phyloP scores from a whole-genome alignment of 2,113 vertebrate genomes.

The Conger conger region DNA sequence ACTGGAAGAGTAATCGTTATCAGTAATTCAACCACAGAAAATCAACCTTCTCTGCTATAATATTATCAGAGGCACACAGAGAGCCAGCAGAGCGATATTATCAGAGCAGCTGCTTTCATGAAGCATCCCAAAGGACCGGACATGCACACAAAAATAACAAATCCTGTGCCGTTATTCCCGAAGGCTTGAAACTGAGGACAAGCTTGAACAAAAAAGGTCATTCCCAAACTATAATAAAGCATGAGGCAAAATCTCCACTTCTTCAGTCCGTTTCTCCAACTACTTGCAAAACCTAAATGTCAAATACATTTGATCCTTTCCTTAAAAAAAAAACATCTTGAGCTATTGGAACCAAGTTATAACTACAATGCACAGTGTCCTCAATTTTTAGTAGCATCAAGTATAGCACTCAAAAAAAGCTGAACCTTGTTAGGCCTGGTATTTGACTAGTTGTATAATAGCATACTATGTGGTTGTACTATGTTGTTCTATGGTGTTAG shows the following conservation, averaged over 20 bases:
- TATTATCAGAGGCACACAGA: slow-evolving; percentile 33
- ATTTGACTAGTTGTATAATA: not conserved
- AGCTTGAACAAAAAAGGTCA: slow-evolving; percentile 47
- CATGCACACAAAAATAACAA: slow-evolving; percentile 39
- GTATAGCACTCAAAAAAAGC: not conserved
- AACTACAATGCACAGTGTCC: not conserved
- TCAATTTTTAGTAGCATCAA: not conserved
- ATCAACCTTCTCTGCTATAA: slow-evolving; percentile 41
- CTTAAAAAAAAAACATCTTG: not conserved
- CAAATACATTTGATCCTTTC: slow-evolving; percentile 2
- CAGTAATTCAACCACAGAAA: slow-evolving; percentile 25
- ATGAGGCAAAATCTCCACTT: not conserved
- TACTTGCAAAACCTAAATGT: not conserved
- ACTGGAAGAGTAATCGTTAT: slow-evolving; percentile 32
- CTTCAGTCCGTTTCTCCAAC: not conserved
- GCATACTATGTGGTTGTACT: too few relatives aligned
- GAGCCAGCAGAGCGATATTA: slow-evolving; percentile 8
- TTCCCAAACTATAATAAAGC: slow-evolving; percentile 19
- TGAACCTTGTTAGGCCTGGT: not conserved
- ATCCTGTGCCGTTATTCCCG: slow-evolving; percentile 45
- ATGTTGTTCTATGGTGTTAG: not conserved
- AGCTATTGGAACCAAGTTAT: not conserved
- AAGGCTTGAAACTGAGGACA: slow-evolving; percentile 33
- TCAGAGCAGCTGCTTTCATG: slow-evolving; percentile 20
- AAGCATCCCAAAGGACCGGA: slow-evolving; percentile 13